Evolutionary conservation across 2,797 vertebrate genomes (phyloP).

Genomic region (Crocidura indochinensis): DNA sequence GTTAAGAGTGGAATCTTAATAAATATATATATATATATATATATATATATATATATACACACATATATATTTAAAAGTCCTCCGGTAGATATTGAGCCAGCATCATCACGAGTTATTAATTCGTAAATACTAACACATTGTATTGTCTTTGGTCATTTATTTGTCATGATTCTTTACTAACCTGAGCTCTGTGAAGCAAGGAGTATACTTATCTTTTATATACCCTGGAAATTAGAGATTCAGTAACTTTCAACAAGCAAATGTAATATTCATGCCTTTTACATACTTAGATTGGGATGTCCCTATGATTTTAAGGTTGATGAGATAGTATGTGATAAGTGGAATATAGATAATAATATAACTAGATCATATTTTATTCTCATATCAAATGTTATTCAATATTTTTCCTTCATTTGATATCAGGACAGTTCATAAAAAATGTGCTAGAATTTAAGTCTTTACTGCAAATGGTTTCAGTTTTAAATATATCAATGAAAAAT

Average conservation of each 20-base stretch:
- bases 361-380: not conserved
- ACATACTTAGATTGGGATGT: not conserved
- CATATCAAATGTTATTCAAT: constrained; percentile 20
- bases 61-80: constrained; percentile 7
- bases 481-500: constrained; percentile 63
- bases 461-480: constrained; percentile 59
- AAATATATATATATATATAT: constrained; percentile 8
- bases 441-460: constrained; percentile 13
- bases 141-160: not conserved
- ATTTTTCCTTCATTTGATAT: constrained; percentile 5
- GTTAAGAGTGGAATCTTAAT: not conserved
- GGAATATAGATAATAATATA: not conserved
- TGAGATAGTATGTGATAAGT: not conserved
- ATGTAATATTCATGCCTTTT: not conserved
- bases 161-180: not conserved
- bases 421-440: not conserved
- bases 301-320: not conserved
- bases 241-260: constrained; percentile 12
- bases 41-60: too few species aligned
- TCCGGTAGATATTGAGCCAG: not conserved
- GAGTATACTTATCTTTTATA: not conserved
- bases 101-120: not conserved
- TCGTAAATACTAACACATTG: not conserved
- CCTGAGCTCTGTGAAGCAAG: not conserved
- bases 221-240: not conserved